These are phyloP conservation scores for Siniperca knerii DNA, from an alignment of 2,113 vertebrate species.

Conservation along the genomic window DNA sequence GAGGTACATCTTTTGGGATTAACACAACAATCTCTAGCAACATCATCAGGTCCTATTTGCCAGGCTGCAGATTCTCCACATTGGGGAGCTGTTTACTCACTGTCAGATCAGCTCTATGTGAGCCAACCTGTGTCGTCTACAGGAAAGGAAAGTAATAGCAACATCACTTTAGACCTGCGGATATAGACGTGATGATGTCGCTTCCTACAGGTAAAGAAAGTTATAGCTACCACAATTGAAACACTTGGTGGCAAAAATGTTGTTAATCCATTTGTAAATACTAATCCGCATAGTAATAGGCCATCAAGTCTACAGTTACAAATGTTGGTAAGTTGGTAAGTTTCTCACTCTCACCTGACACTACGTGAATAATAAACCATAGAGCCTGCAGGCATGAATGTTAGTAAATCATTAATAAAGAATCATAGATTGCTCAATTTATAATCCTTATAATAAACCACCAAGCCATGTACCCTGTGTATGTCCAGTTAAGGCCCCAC, in stretches of 20 bases:
- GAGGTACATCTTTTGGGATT: not conserved
- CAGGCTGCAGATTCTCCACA: not conserved
- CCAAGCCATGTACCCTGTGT: not conserved
- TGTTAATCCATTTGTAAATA: not conserved
- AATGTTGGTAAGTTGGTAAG: not conserved
- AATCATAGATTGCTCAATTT: not conserved
- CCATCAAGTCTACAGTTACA: not conserved
- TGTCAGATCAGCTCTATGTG: not conserved
- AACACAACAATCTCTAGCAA: not conserved
- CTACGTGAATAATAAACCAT: not conserved
- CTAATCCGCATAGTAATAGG: not conserved
- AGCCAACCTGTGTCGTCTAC: not conserved
- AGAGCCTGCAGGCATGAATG: not conserved
- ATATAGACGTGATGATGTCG: not conserved
- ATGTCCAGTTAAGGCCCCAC: not conserved
- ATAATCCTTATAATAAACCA: not conserved
- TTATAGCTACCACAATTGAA: not conserved
- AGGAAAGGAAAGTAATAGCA: not conserved
- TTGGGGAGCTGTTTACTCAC: constrained; percentile 8
- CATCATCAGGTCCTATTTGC: too few relatives aligned
- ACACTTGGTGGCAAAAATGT: not conserved
- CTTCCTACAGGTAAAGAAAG: not conserved
- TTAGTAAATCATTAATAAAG: constrained; percentile 21
- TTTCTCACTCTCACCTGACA: not conserved
- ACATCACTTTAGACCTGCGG: not conserved